Evolutionary conservation across 2,797 vertebrate species (phyloP), one percentile per base, ranked within the genome.

Genomic region (Triplophysa yarkandensis): DNA sequence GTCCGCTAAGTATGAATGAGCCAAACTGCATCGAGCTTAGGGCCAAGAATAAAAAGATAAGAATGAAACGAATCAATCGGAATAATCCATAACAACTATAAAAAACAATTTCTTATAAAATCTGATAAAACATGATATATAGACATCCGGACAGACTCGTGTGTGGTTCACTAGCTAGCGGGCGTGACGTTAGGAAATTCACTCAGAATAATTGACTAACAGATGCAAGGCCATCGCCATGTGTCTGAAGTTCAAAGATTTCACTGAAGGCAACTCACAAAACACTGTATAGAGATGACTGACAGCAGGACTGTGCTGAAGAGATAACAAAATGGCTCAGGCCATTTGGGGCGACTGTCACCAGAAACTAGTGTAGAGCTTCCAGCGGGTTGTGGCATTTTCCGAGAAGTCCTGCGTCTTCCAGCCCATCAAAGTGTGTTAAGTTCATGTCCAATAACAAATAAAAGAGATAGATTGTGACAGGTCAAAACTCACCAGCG

Each of bases 381-480:
- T 57, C 54, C 71, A 76, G 70, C 63, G 28, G 63, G 30, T 48
- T 69, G n/a, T 81, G 76, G 75, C 76, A 61, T 78, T 79, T 81
- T 55, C 46, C 65, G 30, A 43, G 36, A 73, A 65, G 58, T 68
- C 64, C 73, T 61, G 64, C 73, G 73, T 79, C 73, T 69, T 60
- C 43, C 9, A 48, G 7, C 2, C 64, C 68, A 69, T 55, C 64
- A 72, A 46, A 68, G 76, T 52, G 66, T 61, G 52, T 72, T n/a
- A 6, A 57, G 36, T 39, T 70, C 44, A 46, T 36, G 8, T 68
- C 68, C 54, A 74, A 70, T 65, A 61, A 30, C 70, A 34, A 44
- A 70, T 77, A 23, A 21, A 54, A 39, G 25, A 76, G 34, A 76
- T 52, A 23, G 21, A 36, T 64, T 73, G 70, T 77, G 75, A 74